These are phyloP conservation scores for Clarias magur DNA, from an alignment of 2,113 vertebrate genomes.

Conservation along the genomic window DNA sequence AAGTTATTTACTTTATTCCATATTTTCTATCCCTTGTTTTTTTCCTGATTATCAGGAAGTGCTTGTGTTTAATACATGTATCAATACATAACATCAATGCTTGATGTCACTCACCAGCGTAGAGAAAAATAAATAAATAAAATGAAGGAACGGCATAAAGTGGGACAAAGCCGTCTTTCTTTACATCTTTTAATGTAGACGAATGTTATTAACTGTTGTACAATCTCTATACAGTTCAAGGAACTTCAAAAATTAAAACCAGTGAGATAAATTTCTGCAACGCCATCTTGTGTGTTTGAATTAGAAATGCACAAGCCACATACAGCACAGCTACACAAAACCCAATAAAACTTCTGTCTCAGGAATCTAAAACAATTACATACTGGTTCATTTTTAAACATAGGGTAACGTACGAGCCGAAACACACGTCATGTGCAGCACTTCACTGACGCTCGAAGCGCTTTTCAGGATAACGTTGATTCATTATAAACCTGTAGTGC, in stretches of 20 bases:
- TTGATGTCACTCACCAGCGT: neutral
- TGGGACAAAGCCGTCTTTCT: neutral
- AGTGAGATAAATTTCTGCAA: neutral
- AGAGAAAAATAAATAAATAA: neutral
- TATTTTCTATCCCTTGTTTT: neutral
- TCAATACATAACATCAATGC: no score
- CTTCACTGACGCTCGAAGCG: neutral
- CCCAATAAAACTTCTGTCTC: neutral
- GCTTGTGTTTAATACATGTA: neutral
- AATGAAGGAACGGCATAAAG: neutral
- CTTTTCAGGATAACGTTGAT: neutral
- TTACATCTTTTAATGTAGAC: neutral
- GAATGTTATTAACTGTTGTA: neutral
- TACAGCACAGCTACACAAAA: neutral
- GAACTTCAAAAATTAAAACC: neutral
- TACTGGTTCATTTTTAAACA: conserved; percentile 43
- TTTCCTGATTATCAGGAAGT: neutral
- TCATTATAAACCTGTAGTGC: neutral
- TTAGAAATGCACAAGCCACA: neutral
- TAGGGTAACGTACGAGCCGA: conserved; percentile 47
- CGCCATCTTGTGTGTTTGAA: neutral
- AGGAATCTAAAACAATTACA: conserved; percentile 14
- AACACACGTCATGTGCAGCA: conserved; percentile 47
- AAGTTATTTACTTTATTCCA: neutral
- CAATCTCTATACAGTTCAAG: neutral